Base-by-base conservation (phyloP, 2,888 invertebrate species). In the Saturnia pavonia region DNA sequence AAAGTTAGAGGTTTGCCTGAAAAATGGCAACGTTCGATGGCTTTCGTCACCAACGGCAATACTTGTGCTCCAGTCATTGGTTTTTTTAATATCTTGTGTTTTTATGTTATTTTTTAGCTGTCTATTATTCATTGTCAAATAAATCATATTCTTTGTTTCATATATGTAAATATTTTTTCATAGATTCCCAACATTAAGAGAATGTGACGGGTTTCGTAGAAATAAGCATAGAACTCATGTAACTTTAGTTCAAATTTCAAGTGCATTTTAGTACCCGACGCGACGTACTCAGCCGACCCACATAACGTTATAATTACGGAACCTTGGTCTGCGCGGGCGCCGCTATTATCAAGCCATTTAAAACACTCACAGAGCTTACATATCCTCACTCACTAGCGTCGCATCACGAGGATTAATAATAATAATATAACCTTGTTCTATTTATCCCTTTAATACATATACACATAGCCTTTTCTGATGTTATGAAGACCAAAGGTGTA, bases 271-370 rank as follows among this genome's bases (percentile, higher is more conserved):
- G 27, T 60, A 60, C 4, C 27, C 25, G 27, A 54, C 25, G 27
- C 51, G n/a, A 57, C 25, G 27, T 60, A 25, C 25, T 60, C 57
- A 27, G 57, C 16, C 69, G 75, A 76, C 77, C 77, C 66, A 75
- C 70, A 77, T 77, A 74, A 72, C 72, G 42, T 9, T 19, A 68
- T 76, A 77, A 75, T 76, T 80, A 76, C 77, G 65, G 69, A 77
- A 72, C 81, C 81, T 81, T 81, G 81, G 76, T 79, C 78, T 74
- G 77, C 72, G 73, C 77, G 67, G 72, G 76, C 78, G 77, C 80
- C 82, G 75, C 74, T 75, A 81, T 82, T 82, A 82, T 66, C 69
- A 71, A 72, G 74, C 76, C 78, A 77, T 80, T 82, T 81, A 78
- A 82, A 82, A 82, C 80, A 68, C 67, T 54, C 70, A 19, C 54